Evolutionary conservation across 1,140 invertebrate species (phyloP).

Genomic region (Lepidurus couesii): DNA sequence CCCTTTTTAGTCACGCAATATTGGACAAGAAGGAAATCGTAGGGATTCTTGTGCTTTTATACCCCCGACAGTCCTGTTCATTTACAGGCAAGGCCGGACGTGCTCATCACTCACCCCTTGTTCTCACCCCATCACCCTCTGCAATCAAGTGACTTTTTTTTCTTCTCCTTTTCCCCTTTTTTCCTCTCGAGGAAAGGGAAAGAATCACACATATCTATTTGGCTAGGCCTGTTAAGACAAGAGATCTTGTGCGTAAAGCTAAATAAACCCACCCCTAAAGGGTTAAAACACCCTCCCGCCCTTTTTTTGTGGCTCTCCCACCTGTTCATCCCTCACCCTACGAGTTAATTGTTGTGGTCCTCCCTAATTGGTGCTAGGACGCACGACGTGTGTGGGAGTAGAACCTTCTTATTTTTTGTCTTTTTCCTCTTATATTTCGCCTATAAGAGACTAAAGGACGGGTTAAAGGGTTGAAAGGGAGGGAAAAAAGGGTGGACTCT

Average conservation of each 20-base stretch:
- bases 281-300: not conserved
- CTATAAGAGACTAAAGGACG: not conserved
- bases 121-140: not conserved
- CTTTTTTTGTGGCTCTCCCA: not conserved
- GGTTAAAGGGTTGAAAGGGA: not conserved
- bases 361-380: not conserved
- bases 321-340: not conserved
- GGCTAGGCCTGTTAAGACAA: not conserved
- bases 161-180: not conserved
- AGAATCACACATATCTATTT: not conserved
- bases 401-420: not conserved
- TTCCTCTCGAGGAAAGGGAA: not conserved
- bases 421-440: not conserved
- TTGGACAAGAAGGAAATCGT: not conserved
- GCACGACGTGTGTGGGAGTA: not conserved
- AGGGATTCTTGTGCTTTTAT: slow-evolving; percentile 5
- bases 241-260: not conserved
- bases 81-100: not conserved
- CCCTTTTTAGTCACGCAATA: not conserved
- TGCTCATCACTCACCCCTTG: not conserved
- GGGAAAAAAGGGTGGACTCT: too few species aligned
- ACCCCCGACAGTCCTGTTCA: slow-evolving; percentile 1
- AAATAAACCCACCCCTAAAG: not conserved
- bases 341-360: slow-evolving; percentile 18
- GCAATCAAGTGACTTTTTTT: not conserved